These are phyloP conservation scores for Pachliopta kotzebuea DNA, from an alignment of 2,888 invertebrate genomes.

Conservation along the genomic window DNA sequence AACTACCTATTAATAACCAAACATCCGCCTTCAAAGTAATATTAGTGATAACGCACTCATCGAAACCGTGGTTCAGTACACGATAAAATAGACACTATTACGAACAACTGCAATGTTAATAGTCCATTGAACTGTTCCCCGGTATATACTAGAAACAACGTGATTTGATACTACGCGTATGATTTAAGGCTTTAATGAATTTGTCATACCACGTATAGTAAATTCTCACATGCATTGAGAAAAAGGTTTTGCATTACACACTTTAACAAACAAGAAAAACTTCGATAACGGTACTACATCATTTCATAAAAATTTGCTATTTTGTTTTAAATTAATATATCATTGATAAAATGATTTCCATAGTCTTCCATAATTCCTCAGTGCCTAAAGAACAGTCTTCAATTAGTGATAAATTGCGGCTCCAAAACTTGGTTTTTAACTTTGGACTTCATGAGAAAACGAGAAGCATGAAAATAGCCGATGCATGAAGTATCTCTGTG, in stretches of 20 bases:
- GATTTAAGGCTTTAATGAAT: not conserved
- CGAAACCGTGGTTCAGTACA: not conserved
- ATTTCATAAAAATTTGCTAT: too few species aligned
- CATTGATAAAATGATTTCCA: too few species aligned
- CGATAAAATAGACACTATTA: slow-evolving; percentile 8
- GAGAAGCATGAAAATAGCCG: too few species aligned
- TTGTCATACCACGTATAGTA: not conserved
- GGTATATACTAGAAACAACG: not conserved
- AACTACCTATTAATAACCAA: slow-evolving; percentile 10
- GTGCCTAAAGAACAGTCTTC: too few species aligned
- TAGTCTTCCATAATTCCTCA: too few species aligned
- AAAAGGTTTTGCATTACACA: not conserved
- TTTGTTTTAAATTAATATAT: too few species aligned
- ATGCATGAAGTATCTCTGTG: too few species aligned
- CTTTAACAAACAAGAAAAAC: too few species aligned
- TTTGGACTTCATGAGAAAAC: too few species aligned
- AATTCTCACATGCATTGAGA: not conserved
- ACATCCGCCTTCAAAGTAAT: slow-evolving; percentile 17
- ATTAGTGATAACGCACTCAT: slow-evolving; percentile 15
- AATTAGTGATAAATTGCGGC: too few species aligned
- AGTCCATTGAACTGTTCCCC: slow-evolving; percentile 1
- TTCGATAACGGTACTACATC: too few species aligned
- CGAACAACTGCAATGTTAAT: not conserved
- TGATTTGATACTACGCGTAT: not conserved
- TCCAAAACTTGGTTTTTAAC: too few species aligned